These are phyloP conservation scores for Rapana venosa DNA, from an alignment of 2,888 invertebrate species.

Conservation along the genomic window DNA sequence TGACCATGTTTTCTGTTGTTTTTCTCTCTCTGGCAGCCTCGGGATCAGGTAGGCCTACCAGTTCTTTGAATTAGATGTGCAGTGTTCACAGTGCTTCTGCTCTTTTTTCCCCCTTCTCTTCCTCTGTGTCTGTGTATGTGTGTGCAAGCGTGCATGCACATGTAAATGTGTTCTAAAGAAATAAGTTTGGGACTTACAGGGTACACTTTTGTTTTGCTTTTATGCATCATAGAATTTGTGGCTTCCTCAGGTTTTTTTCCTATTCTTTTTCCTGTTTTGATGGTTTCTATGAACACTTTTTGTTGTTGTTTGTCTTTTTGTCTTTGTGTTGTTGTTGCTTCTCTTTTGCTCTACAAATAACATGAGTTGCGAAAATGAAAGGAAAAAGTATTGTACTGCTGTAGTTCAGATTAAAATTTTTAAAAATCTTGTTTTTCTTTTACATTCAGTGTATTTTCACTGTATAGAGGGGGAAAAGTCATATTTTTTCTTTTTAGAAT, in stretches of 20 bases:
- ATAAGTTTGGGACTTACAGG: too few relatives aligned
- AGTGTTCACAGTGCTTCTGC: neutral
- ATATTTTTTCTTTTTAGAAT: too few relatives aligned
- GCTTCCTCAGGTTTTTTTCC: neutral
- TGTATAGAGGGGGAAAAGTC: neutral
- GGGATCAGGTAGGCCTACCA: conserved; percentile 7
- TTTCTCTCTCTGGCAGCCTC: neutral
- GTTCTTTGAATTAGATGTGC: neutral
- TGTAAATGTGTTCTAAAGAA: neutral
- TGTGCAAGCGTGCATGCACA: neutral
- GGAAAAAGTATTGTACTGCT: neutral
- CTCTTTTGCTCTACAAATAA: neutral
- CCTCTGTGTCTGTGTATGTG: neutral
- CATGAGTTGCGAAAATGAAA: neutral
- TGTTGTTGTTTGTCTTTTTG: too few relatives aligned
- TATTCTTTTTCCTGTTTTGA: neutral
- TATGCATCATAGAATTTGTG: neutral
- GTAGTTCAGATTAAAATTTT: neutral
- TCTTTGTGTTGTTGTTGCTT: neutral
- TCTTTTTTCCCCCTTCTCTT: neutral
- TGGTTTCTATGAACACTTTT: too few relatives aligned
- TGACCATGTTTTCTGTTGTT: neutral
- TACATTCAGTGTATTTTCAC: neutral
- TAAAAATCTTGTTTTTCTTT: too few relatives aligned
- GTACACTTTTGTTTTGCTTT: neutral